Base-by-base conservation (phyloP, 2,888 invertebrate genomes). In the Eugnorisma glareosa region DNA sequence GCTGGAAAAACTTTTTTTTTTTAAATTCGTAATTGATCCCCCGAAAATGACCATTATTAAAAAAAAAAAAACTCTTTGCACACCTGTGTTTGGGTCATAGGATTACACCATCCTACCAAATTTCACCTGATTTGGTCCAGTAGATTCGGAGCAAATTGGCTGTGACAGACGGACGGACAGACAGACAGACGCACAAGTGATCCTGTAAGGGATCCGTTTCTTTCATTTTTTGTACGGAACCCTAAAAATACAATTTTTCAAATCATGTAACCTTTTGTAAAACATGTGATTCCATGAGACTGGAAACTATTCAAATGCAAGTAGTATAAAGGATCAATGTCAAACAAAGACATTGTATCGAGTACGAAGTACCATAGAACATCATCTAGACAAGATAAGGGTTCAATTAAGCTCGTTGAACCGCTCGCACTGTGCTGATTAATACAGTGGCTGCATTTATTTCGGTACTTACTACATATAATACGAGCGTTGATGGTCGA, bases 391-490 rank as follows among this genome's bases (percentile, higher is more conserved):
- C n/a, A 28, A 72, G 74, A 85, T 70, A 78, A 67, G 51, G 45
- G 82, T 77, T 73, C 64, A 73, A 76, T 80, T 70, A 73, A 73
- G 59, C 67, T 83, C 51, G 68, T 67, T 86, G 59, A 69, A 67
- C 37, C 43, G 54, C 68, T 64, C 31, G 67, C 72, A n/a, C 59
- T 75, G 72, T 61, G 79, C 57, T 75, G 73, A 73, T 75, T 79
- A 73, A 70, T 77, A 81, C 73, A 83, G 51, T 71, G 63, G 73
- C 61, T 72, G 73, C 82, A 74, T 82, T 83, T 77, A 77, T 77
- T 73, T 66, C 63, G 73, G 61, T 82, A 57, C 57, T 43, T 66
- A 61, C 54, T 68, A n/a, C n/a, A n/a, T n/a, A 37, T 73, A 68
- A 76, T 75, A 66, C 67, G 67, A 66, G 67, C 79, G 75, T 67